Conservation (phyloP, 2,888 invertebrate species). For the Coelogynopora nodosa region DNA sequence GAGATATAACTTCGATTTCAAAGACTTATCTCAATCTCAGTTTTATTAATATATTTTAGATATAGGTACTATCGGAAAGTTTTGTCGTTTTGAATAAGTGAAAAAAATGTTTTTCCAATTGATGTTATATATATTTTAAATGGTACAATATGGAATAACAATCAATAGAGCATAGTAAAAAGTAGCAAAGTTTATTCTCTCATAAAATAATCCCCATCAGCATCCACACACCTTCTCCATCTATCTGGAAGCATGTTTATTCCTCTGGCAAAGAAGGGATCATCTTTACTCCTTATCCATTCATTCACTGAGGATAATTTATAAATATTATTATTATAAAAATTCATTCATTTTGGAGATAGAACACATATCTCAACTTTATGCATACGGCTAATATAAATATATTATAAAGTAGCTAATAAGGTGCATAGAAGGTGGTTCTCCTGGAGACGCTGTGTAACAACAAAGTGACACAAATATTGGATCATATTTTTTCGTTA, state of each 20-base stretch:
- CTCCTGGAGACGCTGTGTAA: too few species aligned
- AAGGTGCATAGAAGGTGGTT: too few species aligned
- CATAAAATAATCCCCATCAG: slow-evolving; percentile 31
- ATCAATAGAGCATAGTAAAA: slow-evolving; percentile 28
- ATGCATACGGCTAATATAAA: too few species aligned
- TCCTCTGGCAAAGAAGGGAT: slow-evolving; percentile 31
- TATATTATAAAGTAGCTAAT: too few species aligned
- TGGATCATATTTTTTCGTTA: too few species aligned
- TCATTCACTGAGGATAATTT: slow-evolving; percentile 31
- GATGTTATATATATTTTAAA: slow-evolving; percentile 23
- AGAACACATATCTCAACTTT: too few species aligned
- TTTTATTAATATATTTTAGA: too few species aligned
- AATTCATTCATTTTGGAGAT: too few species aligned
- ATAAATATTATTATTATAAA: too few species aligned
- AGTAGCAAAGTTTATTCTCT: slow-evolving; percentile 31
- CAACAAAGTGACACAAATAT: too few species aligned
- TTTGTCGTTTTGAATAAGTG: slow-evolving; percentile 31
- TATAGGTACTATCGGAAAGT: slow-evolving; percentile 25
- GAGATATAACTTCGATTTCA: too few species aligned
- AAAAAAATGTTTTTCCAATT: slow-evolving; percentile 28
- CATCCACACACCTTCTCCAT: slow-evolving; percentile 28
- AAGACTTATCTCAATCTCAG: too few species aligned
- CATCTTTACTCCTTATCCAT: slow-evolving; percentile 31
- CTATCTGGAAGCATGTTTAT: slow-evolving; percentile 31
- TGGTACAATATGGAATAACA: slow-evolving; percentile 31